Evolutionary conservation across 2,888 invertebrate species (phyloP).

Genomic region (Papilio protenor): DNA sequence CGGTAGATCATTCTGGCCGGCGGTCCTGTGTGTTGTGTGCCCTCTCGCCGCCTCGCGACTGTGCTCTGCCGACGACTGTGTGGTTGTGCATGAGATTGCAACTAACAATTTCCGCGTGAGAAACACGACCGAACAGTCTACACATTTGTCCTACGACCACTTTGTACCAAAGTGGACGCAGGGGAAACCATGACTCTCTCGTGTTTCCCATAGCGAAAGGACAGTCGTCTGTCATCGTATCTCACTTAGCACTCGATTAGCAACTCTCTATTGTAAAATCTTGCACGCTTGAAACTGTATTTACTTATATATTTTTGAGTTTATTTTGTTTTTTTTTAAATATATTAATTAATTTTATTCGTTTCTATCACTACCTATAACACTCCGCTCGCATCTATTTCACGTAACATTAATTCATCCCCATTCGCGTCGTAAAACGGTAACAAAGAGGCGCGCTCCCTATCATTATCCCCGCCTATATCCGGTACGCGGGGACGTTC

Average conservation of each 20-base stretch:
- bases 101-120: constrained; percentile 43
- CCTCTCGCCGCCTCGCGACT: constrained; percentile 66
- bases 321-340: constrained; percentile 51
- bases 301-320: constrained; percentile 49
- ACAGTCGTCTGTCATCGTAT: constrained; percentile 65
- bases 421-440: constrained; percentile 42
- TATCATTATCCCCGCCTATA: constrained; percentile 35
- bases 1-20: constrained; percentile 80
- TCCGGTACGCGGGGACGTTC: constrained; percentile 41
- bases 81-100: constrained; percentile 64
- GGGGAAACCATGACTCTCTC: constrained; percentile 57
- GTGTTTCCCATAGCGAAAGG: constrained; percentile 54
- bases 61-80: constrained; percentile 71
- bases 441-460: constrained; percentile 47
- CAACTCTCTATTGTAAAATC: constrained; percentile 42
- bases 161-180: constrained; percentile 54
- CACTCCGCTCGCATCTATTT: constrained; percentile 59
- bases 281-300: constrained; percentile 49
- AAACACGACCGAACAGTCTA: constrained; percentile 43
- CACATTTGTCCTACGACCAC: constrained; percentile 1
- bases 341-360: constrained; percentile 67
- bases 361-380: constrained; percentile 66
- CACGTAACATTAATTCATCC: constrained; percentile 59
- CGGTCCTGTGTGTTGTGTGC: constrained; percentile 80
- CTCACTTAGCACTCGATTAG: constrained; percentile 45